Base-by-base conservation (phyloP, 2,888 invertebrate genomes). In the Trissoscelio sp. region DNA sequence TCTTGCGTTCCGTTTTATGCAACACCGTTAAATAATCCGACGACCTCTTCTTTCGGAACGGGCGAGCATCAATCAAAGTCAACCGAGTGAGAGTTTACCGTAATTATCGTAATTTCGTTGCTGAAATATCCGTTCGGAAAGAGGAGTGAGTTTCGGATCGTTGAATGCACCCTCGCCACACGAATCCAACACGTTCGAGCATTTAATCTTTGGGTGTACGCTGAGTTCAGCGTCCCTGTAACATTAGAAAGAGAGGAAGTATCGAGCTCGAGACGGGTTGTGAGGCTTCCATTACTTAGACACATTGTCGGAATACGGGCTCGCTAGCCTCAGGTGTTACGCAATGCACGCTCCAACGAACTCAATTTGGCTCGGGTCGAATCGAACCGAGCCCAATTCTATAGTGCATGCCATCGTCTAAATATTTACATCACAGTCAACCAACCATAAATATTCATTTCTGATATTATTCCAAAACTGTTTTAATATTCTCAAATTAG, bases 21-120 rank as follows among this genome's bases (percentile, higher is more conserved):
- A 75, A 75, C 51, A 16, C 18, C 22, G 66, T 75, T 66, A 75
- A 75, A 74, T 74, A 75, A 75, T 58, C n/a, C n/a, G n/a, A 58
- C 66, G 39, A 57, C 57, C 48, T 57, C 58, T 66, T 75, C 58
- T 39, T 48, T 66, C 22, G 44, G 44, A 74, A 64, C 73, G 62
- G 44, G 7, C 24, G 34, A 55, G 28, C 74, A 66, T 75, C 74
- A 75, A 66, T 75, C 66, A 75, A 57, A 57, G 74, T 66, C 57
- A 75, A 1, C 48, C 14, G 31, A 66, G 58, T 66, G 66, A 51
- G 74, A 66, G 66, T 75, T 51, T 24, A 11, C 64, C n/a, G 73
- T 28, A 74, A 74, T 74, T 64, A 64, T 64, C 46, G 64, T 31
- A 64, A 75, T 75, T 67, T 53, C 37, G 34, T 69, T 62, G 53